Evolutionary conservation across 2,888 invertebrate species (phyloP), one percentile per base, ranked within the genome.

Genomic region (Sminthurinus aureus): DNA sequence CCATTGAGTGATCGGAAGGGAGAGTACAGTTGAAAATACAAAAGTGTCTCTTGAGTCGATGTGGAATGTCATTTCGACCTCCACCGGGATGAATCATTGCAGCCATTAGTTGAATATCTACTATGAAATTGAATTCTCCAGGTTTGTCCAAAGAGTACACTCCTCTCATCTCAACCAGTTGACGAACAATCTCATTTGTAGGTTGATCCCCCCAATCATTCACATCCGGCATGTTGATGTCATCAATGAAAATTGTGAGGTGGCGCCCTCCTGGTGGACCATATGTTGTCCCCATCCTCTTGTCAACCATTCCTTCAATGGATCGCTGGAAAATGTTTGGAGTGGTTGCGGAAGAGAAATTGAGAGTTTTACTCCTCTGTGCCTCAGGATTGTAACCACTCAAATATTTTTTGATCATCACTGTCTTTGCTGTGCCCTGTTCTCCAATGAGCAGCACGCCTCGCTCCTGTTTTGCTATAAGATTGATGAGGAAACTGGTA

Each of bases 81-180:
- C 97, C 97, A 82, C 97, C 96, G 13, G 97, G 96, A 91, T 97
- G 96, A 88, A 96, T 96, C 96, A 97, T 97, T 4, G 97, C 96
- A 0, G 95, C 95, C 85, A 96, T 91, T 89, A 96, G 93, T 90
- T 95, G 94, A 81, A 96, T 93, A 87, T 96, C 96, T 81, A 95
- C 93, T 86, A 97, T 93, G 11, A 92, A 93, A 1, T 93, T 93
- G 89, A 96, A 97, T 89, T 97, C 96, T 38, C 96, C 97, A 0
- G 96, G 96, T 90, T 95, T 95, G 71, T 96, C 96, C 83, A 97
- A 90, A 20, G 95, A 96, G 90, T 94, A 97, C 90, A 97, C 96
- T 13, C 96, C 96, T 85, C 93, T 93, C 89, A 93, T 93, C 91
- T 96, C 96, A 93, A 97, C 96, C 91, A 95, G 92, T 91, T 97